These are phyloP conservation scores for Etheostoma perlongum DNA, from an alignment of 2,797 vertebrate species.

Conservation along the genomic window DNA sequence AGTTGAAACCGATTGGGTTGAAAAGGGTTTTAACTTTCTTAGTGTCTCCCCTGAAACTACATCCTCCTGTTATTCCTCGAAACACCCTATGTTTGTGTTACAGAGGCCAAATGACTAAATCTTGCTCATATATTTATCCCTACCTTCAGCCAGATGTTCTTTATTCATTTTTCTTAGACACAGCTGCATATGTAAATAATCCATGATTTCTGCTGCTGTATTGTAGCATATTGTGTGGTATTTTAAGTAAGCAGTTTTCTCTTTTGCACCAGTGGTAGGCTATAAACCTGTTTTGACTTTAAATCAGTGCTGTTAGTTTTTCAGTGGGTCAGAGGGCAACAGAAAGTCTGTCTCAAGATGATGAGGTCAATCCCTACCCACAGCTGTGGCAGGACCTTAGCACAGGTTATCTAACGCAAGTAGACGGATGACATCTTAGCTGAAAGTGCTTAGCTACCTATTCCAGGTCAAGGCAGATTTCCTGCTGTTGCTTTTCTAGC, in stretches of 20 bases:
- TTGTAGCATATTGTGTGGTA: constrained; percentile 68
- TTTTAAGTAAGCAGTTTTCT: constrained; percentile 61
- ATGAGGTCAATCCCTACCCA: constrained; percentile 64
- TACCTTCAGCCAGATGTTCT: constrained; percentile 83
- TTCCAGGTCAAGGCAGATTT: constrained; percentile 62
- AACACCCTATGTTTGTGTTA: constrained; percentile 60
- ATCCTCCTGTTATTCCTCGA: constrained; percentile 63
- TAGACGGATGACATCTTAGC: constrained; percentile 53
- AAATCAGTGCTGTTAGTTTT: constrained; percentile 39
- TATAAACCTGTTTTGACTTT: constrained; percentile 51
- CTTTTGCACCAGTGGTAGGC: constrained; percentile 34
- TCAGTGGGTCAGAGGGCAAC: constrained; percentile 43
- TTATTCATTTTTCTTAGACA: constrained; percentile 83
- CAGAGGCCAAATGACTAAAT: constrained; percentile 56
- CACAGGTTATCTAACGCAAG: constrained; percentile 59
- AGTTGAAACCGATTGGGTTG: constrained; percentile 56
- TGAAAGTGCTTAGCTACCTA: constrained; percentile 60
- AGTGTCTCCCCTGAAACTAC: constrained; percentile 55
- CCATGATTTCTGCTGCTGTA: constrained; percentile 79
- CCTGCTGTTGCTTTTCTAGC: constrained; percentile 39
- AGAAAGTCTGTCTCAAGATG: constrained; percentile 67
- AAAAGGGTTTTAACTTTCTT: constrained; percentile 53
- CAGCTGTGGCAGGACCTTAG: constrained; percentile 37
- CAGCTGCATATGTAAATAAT: constrained; percentile 88
- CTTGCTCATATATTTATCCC: constrained; percentile 49